Base-by-base conservation (phyloP, 2,113 vertebrate species). In the Girardinichthys multiradiatus region DNA sequence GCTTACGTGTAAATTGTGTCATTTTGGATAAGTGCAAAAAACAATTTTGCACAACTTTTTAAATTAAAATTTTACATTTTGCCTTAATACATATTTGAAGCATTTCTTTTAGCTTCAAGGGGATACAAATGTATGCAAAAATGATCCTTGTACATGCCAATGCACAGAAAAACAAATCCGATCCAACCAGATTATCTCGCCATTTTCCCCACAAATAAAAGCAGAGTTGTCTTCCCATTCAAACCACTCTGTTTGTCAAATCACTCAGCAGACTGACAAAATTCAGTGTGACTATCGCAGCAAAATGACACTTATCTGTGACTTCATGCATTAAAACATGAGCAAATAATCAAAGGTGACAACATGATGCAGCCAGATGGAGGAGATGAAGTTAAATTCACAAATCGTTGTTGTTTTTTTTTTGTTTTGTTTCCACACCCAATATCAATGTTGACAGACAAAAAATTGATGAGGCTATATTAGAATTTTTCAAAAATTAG, bases 301-400 rank as follows among this genome's bases (percentile, higher is more conserved):
- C 73, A 73, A 75, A 75, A 74, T 81, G 81, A 78, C 86, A 86
- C 82, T 80, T 86, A 66, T 70, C 73, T 75, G 73, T 81, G 85
- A 70, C 79, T 77, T 87, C 85, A 92, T 87, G 82, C 87, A 88
- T 90, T 87, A 86, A 87, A 91, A 91, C 89, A 87, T 82, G 85
- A 89, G 71, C 48, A 67, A 82, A 75, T 84, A 84, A 89, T 91
- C 82, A 91, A 82, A 91, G 73, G 75, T 84, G 90, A 84, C 86
- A 86, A 85, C 79, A 70, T 27, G 48, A 80, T 79, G 72, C 61
- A 76, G 74, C 72, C 79, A 85, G 78, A 76, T 77, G 68, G 77
- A 69, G 59, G 29, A 83, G 70, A 85, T 39, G 4, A 63, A 80
- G 76, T 2, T 1, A 74, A 75, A 83, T 15, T 2, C 27, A 67